phyloP scores from a whole-genome alignment of 2,888 invertebrate species.

The Boloria selene region DNA sequence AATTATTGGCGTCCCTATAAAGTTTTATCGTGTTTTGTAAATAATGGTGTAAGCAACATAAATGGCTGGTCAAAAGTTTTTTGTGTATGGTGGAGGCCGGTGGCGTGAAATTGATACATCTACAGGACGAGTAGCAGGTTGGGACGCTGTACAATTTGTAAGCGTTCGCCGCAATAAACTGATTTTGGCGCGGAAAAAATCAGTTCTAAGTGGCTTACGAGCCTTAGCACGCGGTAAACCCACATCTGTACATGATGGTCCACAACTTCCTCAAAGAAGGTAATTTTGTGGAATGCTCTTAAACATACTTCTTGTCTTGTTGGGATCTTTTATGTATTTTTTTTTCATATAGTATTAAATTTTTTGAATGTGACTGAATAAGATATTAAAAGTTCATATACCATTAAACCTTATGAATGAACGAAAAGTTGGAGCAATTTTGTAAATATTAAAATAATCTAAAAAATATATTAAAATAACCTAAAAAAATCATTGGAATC shows the following conservation, averaged over 20 bases:
- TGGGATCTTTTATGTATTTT: too few relatives aligned
- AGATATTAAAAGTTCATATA: too few relatives aligned
- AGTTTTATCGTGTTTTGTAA: conserved; percentile 10
- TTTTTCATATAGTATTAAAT: too few relatives aligned
- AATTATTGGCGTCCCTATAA: not conserved
- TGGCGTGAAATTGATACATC: conserved; percentile 54
- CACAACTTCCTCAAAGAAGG: conserved; percentile 46
- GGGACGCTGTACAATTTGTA: conserved; percentile 49
- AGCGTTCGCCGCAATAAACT: conserved; percentile 45
- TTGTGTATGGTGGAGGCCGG: conserved; percentile 48
- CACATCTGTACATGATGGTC: conserved; percentile 44
- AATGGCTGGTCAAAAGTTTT: conserved; percentile 44
- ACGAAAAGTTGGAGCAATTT: too few relatives aligned
- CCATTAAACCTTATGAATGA: too few relatives aligned
- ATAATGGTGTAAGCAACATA: not conserved
- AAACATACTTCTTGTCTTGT: too few relatives aligned
- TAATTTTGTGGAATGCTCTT: conserved; percentile 14
- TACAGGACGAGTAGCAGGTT: conserved; percentile 46
- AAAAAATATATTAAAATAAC: too few relatives aligned
- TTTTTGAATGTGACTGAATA: too few relatives aligned
- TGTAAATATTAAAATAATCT: too few relatives aligned
- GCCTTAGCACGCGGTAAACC: conserved; percentile 44
- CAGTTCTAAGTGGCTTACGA: conserved; percentile 50
- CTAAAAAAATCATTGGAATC: too few relatives aligned
- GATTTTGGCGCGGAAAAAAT: conserved; percentile 38